A percentile compares a stretch with the other conserved stretches of the same genome.
Conservation (phyloP, 1,140 invertebrate species). For the Orius laevigatus region DNA sequence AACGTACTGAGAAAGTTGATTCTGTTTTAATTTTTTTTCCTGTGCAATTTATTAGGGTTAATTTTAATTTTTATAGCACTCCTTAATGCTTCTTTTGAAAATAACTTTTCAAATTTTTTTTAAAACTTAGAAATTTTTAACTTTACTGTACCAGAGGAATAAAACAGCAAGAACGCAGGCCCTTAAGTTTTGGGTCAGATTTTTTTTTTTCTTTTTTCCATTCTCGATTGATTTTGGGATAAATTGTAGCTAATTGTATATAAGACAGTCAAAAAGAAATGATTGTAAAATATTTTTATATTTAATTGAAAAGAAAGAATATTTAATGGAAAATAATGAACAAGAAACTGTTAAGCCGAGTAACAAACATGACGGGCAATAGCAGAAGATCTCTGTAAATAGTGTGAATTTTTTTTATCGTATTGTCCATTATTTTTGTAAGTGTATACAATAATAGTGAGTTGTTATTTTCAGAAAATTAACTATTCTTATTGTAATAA, state of each 20-base stretch:
- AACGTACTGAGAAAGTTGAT: too few species aligned
- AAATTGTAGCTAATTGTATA: constrained; percentile 9
- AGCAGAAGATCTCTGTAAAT: constrained; percentile 16
- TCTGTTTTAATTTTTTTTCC: too few species aligned
- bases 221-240: not conserved
- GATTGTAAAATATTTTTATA: constrained; percentile 10
- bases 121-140: not conserved
- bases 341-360: not conserved
- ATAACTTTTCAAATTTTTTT: not conserved
- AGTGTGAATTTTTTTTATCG: constrained; percentile 15
- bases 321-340: constrained; percentile 2
- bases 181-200: constrained; percentile 3
- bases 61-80: not conserved
- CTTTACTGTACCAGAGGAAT: not conserved
- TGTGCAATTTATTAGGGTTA: not conserved
- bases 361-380: not conserved
- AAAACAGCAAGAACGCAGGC: too few species aligned
- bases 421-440: constrained; percentile 15
- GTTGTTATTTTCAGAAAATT: constrained; percentile 11
- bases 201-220: not conserved
- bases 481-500: constrained; percentile 15
- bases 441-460: constrained; percentile 9
- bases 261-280: not conserved
- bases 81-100: not conserved
- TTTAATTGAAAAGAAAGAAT: constrained; percentile 5